These are phyloP conservation scores for Dolomedes plantarius DNA, from an alignment of 2,888 invertebrate genomes.

Conservation along the genomic window DNA sequence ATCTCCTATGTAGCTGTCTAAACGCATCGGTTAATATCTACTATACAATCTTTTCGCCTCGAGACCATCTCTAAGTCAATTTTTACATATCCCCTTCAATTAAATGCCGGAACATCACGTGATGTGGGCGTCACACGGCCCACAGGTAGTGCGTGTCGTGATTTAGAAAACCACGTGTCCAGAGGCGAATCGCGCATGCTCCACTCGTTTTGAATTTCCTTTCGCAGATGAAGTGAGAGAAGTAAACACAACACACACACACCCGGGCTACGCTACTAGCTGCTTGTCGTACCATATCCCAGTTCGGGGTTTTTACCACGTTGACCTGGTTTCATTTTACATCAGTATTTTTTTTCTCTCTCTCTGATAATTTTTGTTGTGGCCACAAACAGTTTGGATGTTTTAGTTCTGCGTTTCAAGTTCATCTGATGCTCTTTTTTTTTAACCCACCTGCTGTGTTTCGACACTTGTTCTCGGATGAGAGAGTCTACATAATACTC, in stretches of 20 bases:
- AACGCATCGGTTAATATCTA: no score
- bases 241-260: slow-evolving; percentile 15
- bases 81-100: not conserved
- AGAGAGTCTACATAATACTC: slow-evolving; percentile 1
- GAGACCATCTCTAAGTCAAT: not conserved
- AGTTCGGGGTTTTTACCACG: slow-evolving; percentile 9
- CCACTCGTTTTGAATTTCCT: not conserved
- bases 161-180: slow-evolving; percentile 15
- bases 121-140: not conserved
- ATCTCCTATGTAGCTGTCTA: no score
- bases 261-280: not conserved
- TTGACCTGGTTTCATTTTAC: slow-evolving; percentile 4
- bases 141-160: slow-evolving; percentile 10
- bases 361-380: not conserved
- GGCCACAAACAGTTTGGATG: not conserved
- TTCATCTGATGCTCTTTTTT: not conserved
- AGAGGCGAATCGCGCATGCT: not conserved
- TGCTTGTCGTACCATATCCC: not conserved
- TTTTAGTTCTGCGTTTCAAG: not conserved
- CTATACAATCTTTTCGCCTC: no score
- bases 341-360: not conserved
- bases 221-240: not conserved
- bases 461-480: not conserved
- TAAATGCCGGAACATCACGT: not conserved
- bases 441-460: not conserved